Evolutionary conservation across 1,140 invertebrate species (phyloP), one percentile per base, ranked within the genome.

Genomic region (Meloidogyne exigua): DNA sequence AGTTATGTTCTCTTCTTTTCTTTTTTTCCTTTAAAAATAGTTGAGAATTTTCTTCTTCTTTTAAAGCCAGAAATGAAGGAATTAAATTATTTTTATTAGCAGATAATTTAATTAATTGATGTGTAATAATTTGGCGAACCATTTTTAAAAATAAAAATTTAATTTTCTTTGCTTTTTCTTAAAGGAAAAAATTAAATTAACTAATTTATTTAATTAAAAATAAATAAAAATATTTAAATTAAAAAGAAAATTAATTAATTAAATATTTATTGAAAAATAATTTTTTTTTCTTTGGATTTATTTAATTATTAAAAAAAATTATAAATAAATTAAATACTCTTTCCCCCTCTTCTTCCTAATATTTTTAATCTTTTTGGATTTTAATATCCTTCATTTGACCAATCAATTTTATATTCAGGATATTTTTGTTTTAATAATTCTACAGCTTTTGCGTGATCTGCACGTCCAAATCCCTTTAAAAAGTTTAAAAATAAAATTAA

Each of bases 331-430:
- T 68, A 32, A 28, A 25, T n/a, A n/a, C n/a, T n/a, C n/a, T n/a
- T n/a, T n/a, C n/a, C n/a, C 36, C 4, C 4, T n/a, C 12, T 39
- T 7, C 25, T 57, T 15, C 13, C 5, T 57, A n/a, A 49, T 3
- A 18, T 18, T n/a, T n/a, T n/a, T 39, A 39, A 7, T 4, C 0
- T 57, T 57, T 57, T 57, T n/a, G 1, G 21, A 57, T 15, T 57
- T 57, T 77, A 94, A 87, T 95, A 95, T 69, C 93, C 93, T 80
- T 94, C 93, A 89, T 94, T 91, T 72, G 91, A 91, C 85, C 91
- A 92, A 15, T 91, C 91, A 72, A 95, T 91, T 15, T 90, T 88
- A 82, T 95, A 94, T 78, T 91, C 90, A 1, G 91, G 89, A 88
- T 91, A 95, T 64, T 90, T 90, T 79, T 91, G 91, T 83, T 93